phyloP scores from a whole-genome alignment of 1,140 invertebrate species.

The Sycophila sp. region DNA sequence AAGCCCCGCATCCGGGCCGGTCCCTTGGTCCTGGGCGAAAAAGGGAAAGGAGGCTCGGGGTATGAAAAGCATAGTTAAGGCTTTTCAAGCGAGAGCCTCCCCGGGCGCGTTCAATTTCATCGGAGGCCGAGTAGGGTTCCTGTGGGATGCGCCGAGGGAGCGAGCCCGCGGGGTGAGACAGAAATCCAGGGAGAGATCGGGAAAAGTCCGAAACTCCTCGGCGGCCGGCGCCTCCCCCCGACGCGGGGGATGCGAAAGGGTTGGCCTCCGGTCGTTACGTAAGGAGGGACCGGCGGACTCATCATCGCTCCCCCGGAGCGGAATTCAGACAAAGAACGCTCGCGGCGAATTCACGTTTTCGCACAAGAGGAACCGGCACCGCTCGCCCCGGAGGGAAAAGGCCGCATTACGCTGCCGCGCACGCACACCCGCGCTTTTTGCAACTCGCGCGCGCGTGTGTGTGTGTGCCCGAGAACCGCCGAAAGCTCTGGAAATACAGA shows the following conservation, averaged over 20 bases:
- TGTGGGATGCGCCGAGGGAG: background rate
- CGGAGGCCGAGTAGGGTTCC: conserved; percentile 6
- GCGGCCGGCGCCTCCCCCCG: background rate
- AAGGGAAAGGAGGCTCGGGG: background rate
- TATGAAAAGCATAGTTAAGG: conserved; percentile 29
- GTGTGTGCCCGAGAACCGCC: background rate
- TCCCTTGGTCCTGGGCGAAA: too few species aligned
- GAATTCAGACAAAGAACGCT: conserved; percentile 38
- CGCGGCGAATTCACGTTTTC: conserved; percentile 13
- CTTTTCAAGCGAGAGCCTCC: background rate
- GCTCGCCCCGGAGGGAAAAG: conserved; percentile 26
- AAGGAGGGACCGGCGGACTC: conserved; percentile 17
- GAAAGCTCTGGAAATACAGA: conserved; percentile 12
- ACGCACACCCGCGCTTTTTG: conserved; percentile 20
- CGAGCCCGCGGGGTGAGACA: background rate
- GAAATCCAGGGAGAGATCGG: background rate
- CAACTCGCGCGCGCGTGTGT: background rate
- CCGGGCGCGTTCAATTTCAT: conserved; percentile 21
- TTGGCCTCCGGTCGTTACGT: conserved; percentile 32
- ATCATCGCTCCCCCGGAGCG: conserved; percentile 3
- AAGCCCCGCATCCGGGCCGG: too few species aligned
- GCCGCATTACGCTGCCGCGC: conserved; percentile 3
- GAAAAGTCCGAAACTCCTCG: conserved; percentile 35
- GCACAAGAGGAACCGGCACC: background rate
- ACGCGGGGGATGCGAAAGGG: conserved; percentile 13